Evolutionary conservation across 2,113 vertebrate genomes (phyloP).

Genomic region (Sprattus sprattus): DNA sequence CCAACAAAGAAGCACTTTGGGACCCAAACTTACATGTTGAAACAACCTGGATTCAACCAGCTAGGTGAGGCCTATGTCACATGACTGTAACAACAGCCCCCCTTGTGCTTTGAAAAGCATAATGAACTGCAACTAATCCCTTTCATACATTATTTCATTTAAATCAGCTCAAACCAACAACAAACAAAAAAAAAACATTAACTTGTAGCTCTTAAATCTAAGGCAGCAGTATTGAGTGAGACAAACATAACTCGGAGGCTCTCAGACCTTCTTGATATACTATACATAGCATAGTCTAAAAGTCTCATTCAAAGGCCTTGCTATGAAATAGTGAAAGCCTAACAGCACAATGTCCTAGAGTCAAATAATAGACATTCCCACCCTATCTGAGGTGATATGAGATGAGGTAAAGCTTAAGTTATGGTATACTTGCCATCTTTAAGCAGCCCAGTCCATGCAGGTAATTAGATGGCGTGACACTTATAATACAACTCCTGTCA

Average conservation of each 20-base stretch:
- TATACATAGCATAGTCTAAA: not conserved
- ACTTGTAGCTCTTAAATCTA: too few relatives aligned
- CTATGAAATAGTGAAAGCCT: not conserved
- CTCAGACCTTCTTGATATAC: not conserved
- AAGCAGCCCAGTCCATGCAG: too few relatives aligned
- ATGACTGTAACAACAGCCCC: not conserved
- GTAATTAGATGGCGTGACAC: not conserved
- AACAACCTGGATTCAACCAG: not conserved
- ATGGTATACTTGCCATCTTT: not conserved
- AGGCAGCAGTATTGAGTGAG: too few relatives aligned
- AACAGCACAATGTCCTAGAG: not conserved
- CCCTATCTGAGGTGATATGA: not conserved
- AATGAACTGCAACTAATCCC: slow-evolving; percentile 30
- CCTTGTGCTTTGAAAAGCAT: slow-evolving; percentile 5
- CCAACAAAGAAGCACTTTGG: not conserved
- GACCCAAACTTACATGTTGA: not conserved
- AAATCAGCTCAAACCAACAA: slow-evolving; percentile 10
- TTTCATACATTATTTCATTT: slow-evolving; percentile 32
- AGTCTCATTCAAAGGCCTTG: too few relatives aligned
- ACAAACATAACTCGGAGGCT: not conserved
- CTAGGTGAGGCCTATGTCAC: not conserved
- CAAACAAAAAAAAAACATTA: too few relatives aligned
- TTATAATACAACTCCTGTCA: not conserved
- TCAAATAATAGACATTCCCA: not conserved
- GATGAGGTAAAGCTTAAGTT: not conserved